Evolutionary conservation across 2,797 vertebrate species (phyloP), one percentile per base, ranked within the genome.

Genomic region (Tadarida brasiliensis): DNA sequence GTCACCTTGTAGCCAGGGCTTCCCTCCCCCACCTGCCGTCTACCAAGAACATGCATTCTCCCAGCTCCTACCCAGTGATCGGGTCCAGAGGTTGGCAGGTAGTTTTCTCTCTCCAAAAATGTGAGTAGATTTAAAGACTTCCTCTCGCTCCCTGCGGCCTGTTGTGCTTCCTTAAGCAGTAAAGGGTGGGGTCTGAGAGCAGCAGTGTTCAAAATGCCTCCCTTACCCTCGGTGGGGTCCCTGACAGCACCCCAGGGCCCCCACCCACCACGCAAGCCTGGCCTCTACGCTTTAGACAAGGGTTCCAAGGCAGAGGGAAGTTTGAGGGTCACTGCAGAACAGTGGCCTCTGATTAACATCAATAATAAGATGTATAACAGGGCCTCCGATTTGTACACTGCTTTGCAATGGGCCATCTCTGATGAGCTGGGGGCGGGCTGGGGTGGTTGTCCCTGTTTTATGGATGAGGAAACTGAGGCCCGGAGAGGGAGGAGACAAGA

Each of bases 281-380:
- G 74, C 71, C 68, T 68, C 74, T 11, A 0, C 28, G 33, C 77
- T 73, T 22, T 20, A 33, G 35, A 82, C 17, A 17, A 14, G 24
- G 92, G 68, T 26, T 26, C 39, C 51, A 6, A 12, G 7, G 11
- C 78, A 35, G 44, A 35, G 80, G 20, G 2, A 9, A 35, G 63
- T 7, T 2, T 57, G 80, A 24, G 68, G 59, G 22, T 17, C 73
- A 0, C 87, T 11, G 19, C 22, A 3, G 8, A 44, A 61, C 67
- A 57, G 54, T 0, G 15, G 65, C 49, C 54, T 81, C 67, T 67
- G 2, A 44, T 11, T 33, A 57, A 28, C 7, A 57, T 26, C 2
- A 1, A 11, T 3, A 30, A n/a, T 17, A 3, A 17, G 3, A 57
- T 0, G 17, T 0, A 4, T 0, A 19, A 22, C 0, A 4, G 24